Evolutionary conservation across 2,888 invertebrate species (phyloP).

Genomic region (Ypsolopha scabrella): DNA sequence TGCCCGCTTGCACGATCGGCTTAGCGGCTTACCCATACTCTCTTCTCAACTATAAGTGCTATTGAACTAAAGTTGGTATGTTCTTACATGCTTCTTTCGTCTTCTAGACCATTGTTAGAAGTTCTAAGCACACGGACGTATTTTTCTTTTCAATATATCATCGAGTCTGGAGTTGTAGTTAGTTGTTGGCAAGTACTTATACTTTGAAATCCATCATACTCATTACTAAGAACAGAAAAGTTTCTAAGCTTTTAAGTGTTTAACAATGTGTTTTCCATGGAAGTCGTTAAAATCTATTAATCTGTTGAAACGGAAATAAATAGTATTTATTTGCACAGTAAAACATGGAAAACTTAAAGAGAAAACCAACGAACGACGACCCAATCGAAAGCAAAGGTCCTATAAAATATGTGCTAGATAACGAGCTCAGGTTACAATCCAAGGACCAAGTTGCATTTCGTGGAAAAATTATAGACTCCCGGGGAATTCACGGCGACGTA

Average conservation of each 20-base stretch:
- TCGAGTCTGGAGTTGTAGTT: background rate
- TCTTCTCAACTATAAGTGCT: constrained; percentile 47
- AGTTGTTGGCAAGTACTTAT: too few relatives aligned
- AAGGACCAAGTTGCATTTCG: constrained; percentile 24
- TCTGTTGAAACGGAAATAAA: background rate
- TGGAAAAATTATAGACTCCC: constrained; percentile 45
- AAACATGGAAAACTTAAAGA: too few relatives aligned
- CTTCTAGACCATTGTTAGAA: constrained; percentile 33
- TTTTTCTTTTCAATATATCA: background rate
- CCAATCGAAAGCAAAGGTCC: too few relatives aligned
- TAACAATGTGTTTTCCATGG: too few relatives aligned
- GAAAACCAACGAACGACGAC: too few relatives aligned
- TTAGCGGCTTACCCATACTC: constrained; percentile 48
- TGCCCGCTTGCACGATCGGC: constrained; percentile 47
- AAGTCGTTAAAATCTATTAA: too few relatives aligned
- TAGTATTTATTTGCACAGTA: background rate
- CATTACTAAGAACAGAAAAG: too few relatives aligned
- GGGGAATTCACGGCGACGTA: constrained; percentile 51
- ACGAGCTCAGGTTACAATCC: constrained; percentile 16
- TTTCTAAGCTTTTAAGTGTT: too few relatives aligned
- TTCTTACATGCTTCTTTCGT: constrained; percentile 23
- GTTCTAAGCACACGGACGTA: background rate
- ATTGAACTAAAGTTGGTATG: constrained; percentile 36
- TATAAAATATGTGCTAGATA: constrained; percentile 1
- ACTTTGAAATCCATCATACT: too few relatives aligned